Evolutionary conservation across 2,113 vertebrate species (phyloP), one percentile per base, ranked within the genome.

Genomic region (Alectura lathami): DNA sequence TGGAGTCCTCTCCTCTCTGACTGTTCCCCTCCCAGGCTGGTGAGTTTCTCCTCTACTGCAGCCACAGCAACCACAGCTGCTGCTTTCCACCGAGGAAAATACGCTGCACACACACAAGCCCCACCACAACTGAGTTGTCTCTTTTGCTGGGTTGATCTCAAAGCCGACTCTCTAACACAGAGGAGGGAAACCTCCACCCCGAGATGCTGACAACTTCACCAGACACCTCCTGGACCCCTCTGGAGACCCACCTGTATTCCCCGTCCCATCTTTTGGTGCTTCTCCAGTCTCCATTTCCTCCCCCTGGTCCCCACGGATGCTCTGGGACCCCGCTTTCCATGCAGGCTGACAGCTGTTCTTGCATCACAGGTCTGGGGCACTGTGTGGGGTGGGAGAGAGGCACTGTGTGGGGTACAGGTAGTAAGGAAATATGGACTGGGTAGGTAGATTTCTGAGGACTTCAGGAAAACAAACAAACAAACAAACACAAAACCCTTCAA

Each of bases 331-430:
- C 0, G 2, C 30, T 86, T 84, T 13, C 15, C 57, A 15, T 10
- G 3, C 1, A 8, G 53, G 36, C 4, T 1, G 2, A 18, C 16
- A 50, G 47, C 48, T 2, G 1, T 9, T 26, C n/a, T 80, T 20
- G 16, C 40, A 34, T 32, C 53, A 22, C 54, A 68, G 48, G 36
- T 75, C 80, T 48, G 13, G 18, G 23, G 60, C 60, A 63, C 10
- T 40, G 11, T 38, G 13, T 45, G 43, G 43, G 43, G 11, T 15
- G 11, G 43, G 43, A 17, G 43, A 15, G 43, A 45, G 64, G 54
- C 6, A 13, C 7, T 8, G 14, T 5, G 29, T 1, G 1, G 56
- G 26, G 22, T 48, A 47, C 2, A 3, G 24, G 22, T 11, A 17
- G 60, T 16, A 29, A 68, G 22, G 32, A 72, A 59, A 38, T 3